Evolutionary conservation across 2,888 invertebrate species (phyloP), one percentile per base, ranked within the genome.

Genomic region (Agrenia bidenticulata): DNA sequence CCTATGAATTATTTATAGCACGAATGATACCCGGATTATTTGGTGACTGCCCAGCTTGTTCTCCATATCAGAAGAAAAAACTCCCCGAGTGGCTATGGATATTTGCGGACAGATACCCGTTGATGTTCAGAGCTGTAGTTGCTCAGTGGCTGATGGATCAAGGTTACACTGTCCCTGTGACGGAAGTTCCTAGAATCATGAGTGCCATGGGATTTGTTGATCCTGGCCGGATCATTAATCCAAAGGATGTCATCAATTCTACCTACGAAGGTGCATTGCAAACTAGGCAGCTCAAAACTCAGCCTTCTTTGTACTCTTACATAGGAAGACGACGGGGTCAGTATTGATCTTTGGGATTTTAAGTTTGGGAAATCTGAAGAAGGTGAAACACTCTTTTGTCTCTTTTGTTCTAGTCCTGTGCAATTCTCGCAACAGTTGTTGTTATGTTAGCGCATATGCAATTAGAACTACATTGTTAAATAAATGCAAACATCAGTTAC

Each of bases 81-180:
- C 39, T 70, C 23, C 70, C 70, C n/a, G 32, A 64, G 42, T 70
- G 70, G 70, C 53, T 70, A 13, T 62, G 24, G 50, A 64, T 61
- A 21, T 67, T 70, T 57, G 62, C 63, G 39, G 64, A 67, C 51
- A 58, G 58, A 64, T 70, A 67, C 57, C 70, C 70, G 17, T 17
- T 57, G 15, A 61, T 61, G 59, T 70, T 70, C 39, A 61, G 70
- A 4, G 70, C 70, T 15, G 66, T 61, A 37, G 64, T 70, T 51
- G 66, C 70, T 2, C 70, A 70, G 39, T 67, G 64, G 62, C 66
- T 70, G 2, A 17, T 70, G 64, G 70, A 70, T 45, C 61, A 67
- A 51, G 70, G 67, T 21, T 67, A 63, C 55, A 54, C 64, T 32
- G 67, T 70, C 11, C 70, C 70, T 4, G 17, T 32, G 5, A 62